Evolutionary conservation across 2,797 vertebrate species (phyloP), one percentile per base, ranked within the genome.

Genomic region (Sebastes vulpes): DNA sequence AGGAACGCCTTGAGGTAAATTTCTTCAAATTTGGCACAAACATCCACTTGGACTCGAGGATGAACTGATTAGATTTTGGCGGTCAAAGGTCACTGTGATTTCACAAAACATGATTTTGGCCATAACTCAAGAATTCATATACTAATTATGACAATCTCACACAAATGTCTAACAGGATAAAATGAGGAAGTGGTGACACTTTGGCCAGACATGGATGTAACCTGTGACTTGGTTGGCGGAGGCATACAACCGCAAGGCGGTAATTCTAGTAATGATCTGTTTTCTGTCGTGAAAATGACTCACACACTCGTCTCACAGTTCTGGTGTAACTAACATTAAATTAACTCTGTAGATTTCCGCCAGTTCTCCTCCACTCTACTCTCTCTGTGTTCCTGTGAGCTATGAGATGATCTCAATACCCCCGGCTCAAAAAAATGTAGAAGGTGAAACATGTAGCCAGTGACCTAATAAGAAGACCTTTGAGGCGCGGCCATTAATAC

Each of bases 401-500:
- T 28, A 1, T 1, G 77, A 75, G 20, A 80, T 76, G 77, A 81
- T 90, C 84, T 89, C 14, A 78, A 79, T 63, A 72, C 52, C 48
- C 25, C 6, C 1, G n/a, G 18, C 42, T 79, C 52, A 38, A 57
- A 71, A 72, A 87, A 58, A 0, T 81, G 50, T 59, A 69, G 48
- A 81, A 72, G 86, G 79, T 90, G 80, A 90, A 90, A 81, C 79
- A 71, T 79, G 81, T 76, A 93, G 84, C 85, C 88, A 66, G 78
- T 94, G 94, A 94, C 95, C 94, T 95, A 95, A 95, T 92, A 96
- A 95, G 85, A 90, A 88, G 88, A 91, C 91, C 93, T 95, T 93
- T 93, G 83, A 93, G 90, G 90, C 82, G 80, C 54, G 1, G 75
- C 82, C 93, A 94, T 96, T 95, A 95, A 95, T 95, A 91, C 84